These are phyloP conservation scores for Telmatherina bonti DNA, from an alignment of 2,797 vertebrate genomes.

Conservation along the genomic window DNA sequence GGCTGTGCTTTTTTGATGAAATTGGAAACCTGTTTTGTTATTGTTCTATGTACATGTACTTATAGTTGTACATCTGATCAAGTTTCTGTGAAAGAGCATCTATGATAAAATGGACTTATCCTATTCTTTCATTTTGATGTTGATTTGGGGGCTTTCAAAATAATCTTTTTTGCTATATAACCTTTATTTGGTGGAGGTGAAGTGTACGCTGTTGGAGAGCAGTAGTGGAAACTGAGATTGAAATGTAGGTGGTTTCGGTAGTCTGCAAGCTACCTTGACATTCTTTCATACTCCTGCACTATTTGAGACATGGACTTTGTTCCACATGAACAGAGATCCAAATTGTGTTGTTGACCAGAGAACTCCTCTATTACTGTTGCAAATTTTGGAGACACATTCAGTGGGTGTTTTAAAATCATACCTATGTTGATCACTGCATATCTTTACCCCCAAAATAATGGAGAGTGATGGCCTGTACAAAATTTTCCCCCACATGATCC, in stretches of 20 bases:
- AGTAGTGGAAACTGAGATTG: not conserved
- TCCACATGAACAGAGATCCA: conserved; percentile 10
- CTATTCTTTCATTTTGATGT: not conserved
- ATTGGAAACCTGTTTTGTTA: not conserved
- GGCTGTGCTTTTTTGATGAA: not conserved
- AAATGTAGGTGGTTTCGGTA: not conserved
- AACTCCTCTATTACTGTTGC: not conserved
- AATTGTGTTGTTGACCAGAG: not conserved
- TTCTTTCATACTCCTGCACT: not conserved
- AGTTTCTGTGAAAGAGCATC: not conserved
- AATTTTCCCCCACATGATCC: conserved; percentile 62
- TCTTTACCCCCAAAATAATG: conserved; percentile 52
- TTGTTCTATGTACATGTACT: not conserved
- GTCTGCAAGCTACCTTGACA: not conserved
- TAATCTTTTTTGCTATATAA: not conserved
- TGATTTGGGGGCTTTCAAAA: not conserved
- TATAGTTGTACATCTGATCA: not conserved
- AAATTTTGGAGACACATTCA: conserved; percentile 10
- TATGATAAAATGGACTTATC: not conserved
- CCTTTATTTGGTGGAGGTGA: not conserved
- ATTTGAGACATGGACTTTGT: not conserved
- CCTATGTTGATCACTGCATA: conserved; percentile 51
- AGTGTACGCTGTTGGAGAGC: not conserved
- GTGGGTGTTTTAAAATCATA: conserved; percentile 31
- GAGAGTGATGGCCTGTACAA: conserved; percentile 60